Evolutionary conservation across 2,113 vertebrate genomes (phyloP), one percentile per base, ranked within the genome.

Genomic region (Cyanoderma ruficeps): DNA sequence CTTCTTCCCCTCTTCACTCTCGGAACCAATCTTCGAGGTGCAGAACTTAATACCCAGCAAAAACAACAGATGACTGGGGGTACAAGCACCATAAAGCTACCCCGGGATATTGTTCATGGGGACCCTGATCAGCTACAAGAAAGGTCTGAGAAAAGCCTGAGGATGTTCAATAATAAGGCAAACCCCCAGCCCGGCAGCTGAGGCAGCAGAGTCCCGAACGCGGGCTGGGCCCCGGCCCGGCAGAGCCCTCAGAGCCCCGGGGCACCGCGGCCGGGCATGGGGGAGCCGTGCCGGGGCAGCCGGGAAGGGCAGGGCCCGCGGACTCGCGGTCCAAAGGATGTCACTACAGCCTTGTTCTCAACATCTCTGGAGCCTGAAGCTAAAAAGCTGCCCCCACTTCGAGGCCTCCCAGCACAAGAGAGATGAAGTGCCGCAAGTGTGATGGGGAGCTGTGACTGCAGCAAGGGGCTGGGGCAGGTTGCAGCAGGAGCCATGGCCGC

Each of bases 231-330:
- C 47, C 49, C 9, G 53, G 11, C 52, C 46, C 46, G 46, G 42
- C 42, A 30, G 50, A 6, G 27, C 50, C 50, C 52, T 30, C 52
- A 53, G 52, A 18, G 52, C 30, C 28, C 11, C 52, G 28, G 23
- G 44, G 22, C 13, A 24, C 11, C 5, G 13, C 8, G 13, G 5
- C 44, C 31, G 8, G 9, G 16, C 42, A 1, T 1, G 4, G 35
- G 31, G 10, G 13, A 52, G 11, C 11, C 1, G 28, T 6, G n/a
- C 42, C 42, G 15, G 42, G 42, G 44, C 44, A 46, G 44, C 44
- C 44, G 44, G 44, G 44, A 46, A 22, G 0, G 17, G 28, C 31
- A 17, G 39, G 4, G 37, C 39, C 39, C 39, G 39, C 39, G 39
- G 39, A 39, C 39, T 11, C 39, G 39, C 39, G 39, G 42, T 44